Percentiles rank a stretch among this genome's conserved stretches.
These are phyloP conservation scores for Pectinophora gossypiella DNA, from an alignment of 1,140 invertebrate genomes.

Conservation along the genomic window DNA sequence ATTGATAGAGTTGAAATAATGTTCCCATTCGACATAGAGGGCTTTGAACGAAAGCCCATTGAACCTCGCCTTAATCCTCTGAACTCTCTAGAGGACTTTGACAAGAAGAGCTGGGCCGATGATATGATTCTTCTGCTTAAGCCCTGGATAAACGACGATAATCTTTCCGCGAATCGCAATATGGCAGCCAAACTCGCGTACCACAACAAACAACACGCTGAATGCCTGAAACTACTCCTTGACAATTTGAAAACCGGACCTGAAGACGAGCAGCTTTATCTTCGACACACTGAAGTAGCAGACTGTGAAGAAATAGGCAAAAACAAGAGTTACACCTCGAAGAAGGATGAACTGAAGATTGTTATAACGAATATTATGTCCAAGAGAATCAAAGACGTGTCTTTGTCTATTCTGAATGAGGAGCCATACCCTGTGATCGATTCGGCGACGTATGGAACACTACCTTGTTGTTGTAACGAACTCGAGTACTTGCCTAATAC, in stretches of 20 bases:
- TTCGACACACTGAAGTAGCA: conserved; percentile 19
- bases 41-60: conserved; percentile 39
- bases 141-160: conserved; percentile 51
- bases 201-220: conserved; percentile 40
- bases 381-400: conserved; percentile 59
- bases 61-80: conserved; percentile 46
- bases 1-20: conserved; percentile 54
- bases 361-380: conserved; percentile 42
- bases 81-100: conserved; percentile 39
- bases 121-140: conserved; percentile 47
- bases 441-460: conserved; percentile 24
- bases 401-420: conserved; percentile 51
- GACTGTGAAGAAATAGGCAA: conserved; percentile 8
- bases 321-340: conserved; percentile 17
- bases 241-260: conserved; percentile 33
- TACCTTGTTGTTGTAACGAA: conserved; percentile 62
- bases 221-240: conserved; percentile 44
- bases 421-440: conserved; percentile 42
- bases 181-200: conserved; percentile 58
- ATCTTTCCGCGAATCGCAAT: conserved; percentile 39
- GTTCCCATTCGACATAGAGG: conserved; percentile 53
- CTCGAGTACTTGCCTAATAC: conserved; percentile 38
- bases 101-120: conserved; percentile 60
- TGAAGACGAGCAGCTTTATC: conserved; percentile 33
- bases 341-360: conserved; percentile 46